phyloP scores from a whole-genome alignment of 2,888 invertebrate species.

The Eugnorisma glareosa region DNA sequence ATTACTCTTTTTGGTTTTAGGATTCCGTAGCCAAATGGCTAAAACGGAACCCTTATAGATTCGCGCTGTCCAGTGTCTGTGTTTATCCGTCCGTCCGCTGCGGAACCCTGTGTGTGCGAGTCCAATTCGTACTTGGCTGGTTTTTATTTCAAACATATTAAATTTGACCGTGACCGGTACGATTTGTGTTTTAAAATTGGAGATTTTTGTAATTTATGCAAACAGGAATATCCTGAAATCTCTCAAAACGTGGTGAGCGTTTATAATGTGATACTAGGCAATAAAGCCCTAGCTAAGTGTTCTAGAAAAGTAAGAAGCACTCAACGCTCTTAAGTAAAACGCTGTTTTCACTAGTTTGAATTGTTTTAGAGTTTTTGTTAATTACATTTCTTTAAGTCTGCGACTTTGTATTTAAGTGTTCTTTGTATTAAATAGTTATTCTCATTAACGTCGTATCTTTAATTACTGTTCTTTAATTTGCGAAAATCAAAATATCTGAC shows the following conservation, averaged over 20 bases:
- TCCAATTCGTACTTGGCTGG: not conserved
- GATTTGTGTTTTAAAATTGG: not conserved
- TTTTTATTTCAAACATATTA: not conserved
- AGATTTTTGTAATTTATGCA: not conserved
- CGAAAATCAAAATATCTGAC: not conserved
- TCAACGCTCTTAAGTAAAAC: slow-evolving; percentile 62
- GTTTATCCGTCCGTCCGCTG: not conserved
- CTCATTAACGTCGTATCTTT: not conserved
- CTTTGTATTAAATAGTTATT: not conserved
- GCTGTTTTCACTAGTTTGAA: slow-evolving; percentile 63
- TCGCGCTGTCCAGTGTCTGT: not conserved
- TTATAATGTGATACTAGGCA: slow-evolving; percentile 62
- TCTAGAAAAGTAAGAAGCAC: slow-evolving; percentile 62
- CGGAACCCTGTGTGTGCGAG: no score
- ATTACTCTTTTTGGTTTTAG: no score
- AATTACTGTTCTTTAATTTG: not conserved
- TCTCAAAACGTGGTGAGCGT: slow-evolving; percentile 21
- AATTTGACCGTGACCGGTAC: not conserved
- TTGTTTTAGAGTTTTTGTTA: slow-evolving; percentile 52
- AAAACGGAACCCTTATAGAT: not conserved
- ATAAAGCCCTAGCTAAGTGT: slow-evolving; percentile 66
- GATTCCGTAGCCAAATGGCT: no score
- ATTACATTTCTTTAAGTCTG: slow-evolving; percentile 35
- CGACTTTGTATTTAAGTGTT: slow-evolving; percentile 8
- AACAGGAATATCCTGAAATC: slow-evolving; percentile 18